Evolutionary conservation across 2,888 invertebrate species (phyloP), one percentile per base, ranked within the genome.

Genomic region (Bellardia pandia): DNA sequence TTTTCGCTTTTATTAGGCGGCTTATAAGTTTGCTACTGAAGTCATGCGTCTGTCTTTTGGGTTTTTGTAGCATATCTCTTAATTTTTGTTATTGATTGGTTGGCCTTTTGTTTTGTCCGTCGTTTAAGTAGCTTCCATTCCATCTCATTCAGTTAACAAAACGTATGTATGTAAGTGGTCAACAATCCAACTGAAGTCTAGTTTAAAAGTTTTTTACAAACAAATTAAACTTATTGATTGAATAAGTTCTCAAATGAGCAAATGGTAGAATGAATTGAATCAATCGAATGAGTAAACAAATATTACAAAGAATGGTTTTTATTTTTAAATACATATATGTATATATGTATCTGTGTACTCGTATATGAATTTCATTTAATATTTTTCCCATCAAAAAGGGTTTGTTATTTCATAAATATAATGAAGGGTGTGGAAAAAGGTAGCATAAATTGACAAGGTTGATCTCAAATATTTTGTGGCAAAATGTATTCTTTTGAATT

Each of bases 61-160:
- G 33, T 37, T 66, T 66, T 6, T 66, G 23, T 66, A 51, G 0
- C 33, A 51, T 48, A 56, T 16, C 7, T 14, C 14, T 48, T 66
- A 33, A 8, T 68, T 68, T 48, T 5, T 68, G 23, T 68, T 69
- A 14, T 64, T 69, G 8, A 62, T 30, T 66, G 2, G 16, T 56
- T 71, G 40, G 13, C 2, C 60, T 76, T 82, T 82, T 82, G 51
- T 69, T 69, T 72, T 58, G 60, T 37, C 51, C 42, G 6, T 13
- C 62, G 68, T 62, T 48, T 14, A 51, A 45, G 37, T 13, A 78
- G 45, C 45, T 9, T 11, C 45, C 45, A 45, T 13, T 33, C 7
- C 37, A 62, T 62, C 8, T n/a, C 16, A 56, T n/a, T 8, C 30
- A 58, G 30, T 56, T 23, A 30, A 58, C 11, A 58, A 58, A 30